Percentiles rank a stretch among this genome's conserved stretches.
Conservation (phyloP, 1,140 invertebrate genomes). For the Chrysomallon squamiferum region DNA sequence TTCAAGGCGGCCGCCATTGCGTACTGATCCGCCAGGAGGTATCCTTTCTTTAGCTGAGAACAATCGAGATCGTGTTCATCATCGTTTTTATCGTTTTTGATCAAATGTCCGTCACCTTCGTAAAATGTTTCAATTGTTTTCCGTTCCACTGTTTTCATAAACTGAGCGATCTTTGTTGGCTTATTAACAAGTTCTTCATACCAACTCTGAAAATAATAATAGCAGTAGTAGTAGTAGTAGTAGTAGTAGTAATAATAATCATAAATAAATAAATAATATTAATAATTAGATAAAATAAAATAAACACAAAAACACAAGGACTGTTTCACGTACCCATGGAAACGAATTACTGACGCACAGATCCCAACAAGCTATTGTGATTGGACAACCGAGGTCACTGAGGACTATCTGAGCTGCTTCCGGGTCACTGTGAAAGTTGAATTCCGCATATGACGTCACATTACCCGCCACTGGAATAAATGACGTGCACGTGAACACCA, state of each 20-base stretch:
- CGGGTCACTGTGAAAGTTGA: slow-evolving; percentile 82
- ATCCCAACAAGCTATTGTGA: slow-evolving; percentile 7
- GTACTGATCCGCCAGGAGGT: neutral
- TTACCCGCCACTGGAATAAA: slow-evolving; percentile 76
- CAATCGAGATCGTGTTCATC: neutral
- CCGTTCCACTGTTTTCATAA: neutral
- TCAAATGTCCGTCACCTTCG: neutral
- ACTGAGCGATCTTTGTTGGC: neutral
- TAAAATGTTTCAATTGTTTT: neutral
- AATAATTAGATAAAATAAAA: too few relatives aligned
- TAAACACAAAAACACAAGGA: too few relatives aligned
- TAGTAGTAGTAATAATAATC: too few relatives aligned
- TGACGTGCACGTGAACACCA: too few relatives aligned
- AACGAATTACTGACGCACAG: neutral
- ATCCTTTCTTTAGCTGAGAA: neutral
- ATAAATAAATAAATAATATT: too few relatives aligned
- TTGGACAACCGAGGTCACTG: slow-evolving; percentile 69
- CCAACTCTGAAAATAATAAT: neutral
- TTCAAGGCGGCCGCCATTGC: neutral
- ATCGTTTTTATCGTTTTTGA: neutral
- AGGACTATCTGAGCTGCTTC: slow-evolving; percentile 84
- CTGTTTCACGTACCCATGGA: slow-evolving; percentile 5
- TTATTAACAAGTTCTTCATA: neutral
- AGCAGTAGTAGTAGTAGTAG: too few relatives aligned
- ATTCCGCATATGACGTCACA: slow-evolving; percentile 73